Evolutionary conservation across 2,797 vertebrate genomes (phyloP), one percentile per base, ranked within the genome.

Genomic region (Xiphophorus birchmanni): DNA sequence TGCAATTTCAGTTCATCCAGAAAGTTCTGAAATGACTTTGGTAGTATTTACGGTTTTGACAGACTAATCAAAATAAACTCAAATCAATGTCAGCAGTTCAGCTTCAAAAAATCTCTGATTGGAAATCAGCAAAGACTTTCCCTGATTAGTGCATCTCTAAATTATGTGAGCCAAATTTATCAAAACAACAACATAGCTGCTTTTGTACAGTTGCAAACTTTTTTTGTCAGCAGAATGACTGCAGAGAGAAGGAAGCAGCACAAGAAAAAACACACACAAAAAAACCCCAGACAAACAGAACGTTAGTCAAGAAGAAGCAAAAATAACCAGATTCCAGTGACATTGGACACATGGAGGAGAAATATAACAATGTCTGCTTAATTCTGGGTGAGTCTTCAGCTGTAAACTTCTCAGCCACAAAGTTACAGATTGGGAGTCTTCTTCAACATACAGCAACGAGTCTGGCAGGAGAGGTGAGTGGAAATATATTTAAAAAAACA

Each of bases 1-100:
- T 71, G 6, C 67, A n/a, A 44, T 44, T 71, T 44, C 9, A 23
- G 23, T 69, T 69, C 32, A 44, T 71, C 26, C 21, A 71, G 67
- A 44, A 71, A 13, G 67, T 44, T 44, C 0, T n/a, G 15, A 44
- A 44, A 8, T n/a, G 18, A 13, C 7, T n/a, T 71, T 71, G 67
- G 7, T 44, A 12, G 21, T 3, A 29, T 73, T 73, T 29, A 29
- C 1, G 5, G 44, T 29, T 72, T 26, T 0, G 12, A 45, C 15
- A 47, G 69, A 17, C 26, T 12, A 29, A 72, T 72, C 69, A 72
- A 26, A 45, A 18, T 32, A 29, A 47, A 21, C 40, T 71, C 67
- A 71, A 71, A 72, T 29, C 69, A 72, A 23, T 71, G 40, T 42
- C 67, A 71, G 69, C 42, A 29, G 5, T 73, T 73, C 69, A 47